phyloP scores from a whole-genome alignment of 2,113 vertebrate species.

The Gymnocephalus cernua region DNA sequence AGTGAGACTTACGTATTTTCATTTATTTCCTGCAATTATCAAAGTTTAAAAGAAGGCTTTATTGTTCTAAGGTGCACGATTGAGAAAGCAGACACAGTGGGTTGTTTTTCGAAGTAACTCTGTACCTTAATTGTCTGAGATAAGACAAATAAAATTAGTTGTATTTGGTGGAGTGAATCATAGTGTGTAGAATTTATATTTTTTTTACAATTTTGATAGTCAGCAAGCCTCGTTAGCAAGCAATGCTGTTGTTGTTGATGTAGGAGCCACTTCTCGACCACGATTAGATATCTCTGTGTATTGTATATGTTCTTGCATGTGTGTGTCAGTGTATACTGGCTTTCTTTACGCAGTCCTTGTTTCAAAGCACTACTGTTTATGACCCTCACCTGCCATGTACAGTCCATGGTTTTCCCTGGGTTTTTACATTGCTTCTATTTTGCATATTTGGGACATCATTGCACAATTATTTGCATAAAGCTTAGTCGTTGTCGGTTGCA shows the following conservation, averaged over 20 bases:
- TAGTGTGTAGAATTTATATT: slow-evolving; percentile 5
- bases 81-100: slow-evolving; percentile 59
- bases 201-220: slow-evolving; percentile 5
- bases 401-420: not conserved
- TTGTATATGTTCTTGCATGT: not conserved
- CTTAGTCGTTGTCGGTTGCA: too few relatives aligned
- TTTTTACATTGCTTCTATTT: too few relatives aligned
- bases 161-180: slow-evolving; percentile 23
- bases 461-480: too few relatives aligned
- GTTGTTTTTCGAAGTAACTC: slow-evolving; percentile 50
- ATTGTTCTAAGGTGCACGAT: slow-evolving; percentile 63
- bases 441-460: too few relatives aligned
- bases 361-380: not conserved
- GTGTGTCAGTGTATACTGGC: not conserved
- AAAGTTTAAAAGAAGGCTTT: slow-evolving; percentile 70
- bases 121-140: slow-evolving; percentile 48
- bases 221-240: slow-evolving; percentile 4
- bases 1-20: slow-evolving; percentile 75
- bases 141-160: slow-evolving; percentile 19
- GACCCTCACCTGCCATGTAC: not conserved
- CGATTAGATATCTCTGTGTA: not conserved
- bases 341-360: not conserved
- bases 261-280: not conserved
- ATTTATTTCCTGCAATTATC: slow-evolving; percentile 76
- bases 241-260: slow-evolving; percentile 8